Percentiles rank a stretch among this genome's conserved stretches.
Evolutionary conservation across 2,113 vertebrate genomes (phyloP).

Genomic region (Clarias gariepinus): DNA sequence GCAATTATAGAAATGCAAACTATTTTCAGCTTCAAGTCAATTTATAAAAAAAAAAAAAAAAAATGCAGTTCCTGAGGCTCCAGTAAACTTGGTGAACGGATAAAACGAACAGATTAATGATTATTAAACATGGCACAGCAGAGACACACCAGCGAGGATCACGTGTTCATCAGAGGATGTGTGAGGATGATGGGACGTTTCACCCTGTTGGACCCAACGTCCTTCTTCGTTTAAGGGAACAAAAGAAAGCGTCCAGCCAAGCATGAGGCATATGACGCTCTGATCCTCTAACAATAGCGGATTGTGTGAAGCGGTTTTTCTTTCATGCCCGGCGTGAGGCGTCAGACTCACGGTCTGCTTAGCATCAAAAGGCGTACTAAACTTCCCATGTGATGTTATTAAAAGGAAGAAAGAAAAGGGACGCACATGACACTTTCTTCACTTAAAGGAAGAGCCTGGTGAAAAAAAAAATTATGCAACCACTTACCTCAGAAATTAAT

Average conservation of each 20-base stretch:
- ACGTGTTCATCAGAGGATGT: neutral
- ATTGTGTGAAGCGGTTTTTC: slow-evolving; percentile 66
- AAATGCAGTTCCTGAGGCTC: slow-evolving; percentile 40
- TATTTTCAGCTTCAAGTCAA: neutral
- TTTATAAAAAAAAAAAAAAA: neutral
- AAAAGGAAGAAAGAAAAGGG: neutral
- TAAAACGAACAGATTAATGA: too few relatives aligned
- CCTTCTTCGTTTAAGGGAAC: slow-evolving; percentile 49
- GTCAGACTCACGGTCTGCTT: slow-evolving; percentile 66
- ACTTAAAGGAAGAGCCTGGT: neutral
- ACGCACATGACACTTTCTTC: neutral
- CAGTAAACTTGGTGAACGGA: neutral
- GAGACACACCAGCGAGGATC: neutral
- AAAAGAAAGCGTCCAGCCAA: slow-evolving; percentile 49
- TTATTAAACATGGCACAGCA: neutral
- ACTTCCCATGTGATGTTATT: neutral
- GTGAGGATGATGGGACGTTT: neutral
- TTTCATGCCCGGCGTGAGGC: slow-evolving; percentile 56
- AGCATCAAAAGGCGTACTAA: slow-evolving; percentile 48
- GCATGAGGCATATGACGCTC: slow-evolving; percentile 67
- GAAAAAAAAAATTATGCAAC: neutral
- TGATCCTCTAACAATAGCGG: slow-evolving; percentile 69
- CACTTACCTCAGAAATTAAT: neutral
- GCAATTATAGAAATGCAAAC: neutral
- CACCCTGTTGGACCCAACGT: slow-evolving; percentile 40